A percentile compares a stretch with the other conserved stretches of the same genome.
Evolutionary conservation across 2,797 vertebrate species (phyloP).

Genomic region (Pseudochaenichthys georgianus): DNA sequence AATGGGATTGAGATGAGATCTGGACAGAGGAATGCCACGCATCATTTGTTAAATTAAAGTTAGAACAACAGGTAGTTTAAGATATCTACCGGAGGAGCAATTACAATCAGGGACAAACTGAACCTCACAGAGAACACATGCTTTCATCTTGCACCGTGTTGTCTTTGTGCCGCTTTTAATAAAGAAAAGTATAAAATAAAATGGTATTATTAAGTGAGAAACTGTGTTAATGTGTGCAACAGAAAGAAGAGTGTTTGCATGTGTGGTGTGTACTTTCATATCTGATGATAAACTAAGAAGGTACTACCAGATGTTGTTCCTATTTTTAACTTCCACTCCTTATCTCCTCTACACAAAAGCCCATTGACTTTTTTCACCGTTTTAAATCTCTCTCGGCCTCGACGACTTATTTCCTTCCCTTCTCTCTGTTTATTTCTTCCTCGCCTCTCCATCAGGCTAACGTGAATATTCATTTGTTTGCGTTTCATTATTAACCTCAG

Average conservation of each 20-base stretch:
- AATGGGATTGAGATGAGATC: neutral
- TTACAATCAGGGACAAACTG: neutral
- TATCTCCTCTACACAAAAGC: neutral
- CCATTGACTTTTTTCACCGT: neutral
- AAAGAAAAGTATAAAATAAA: neutral
- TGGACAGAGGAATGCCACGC: neutral
- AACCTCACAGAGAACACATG: neutral
- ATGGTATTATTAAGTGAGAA: neutral
- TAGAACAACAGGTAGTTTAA: neutral
- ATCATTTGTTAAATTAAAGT: neutral
- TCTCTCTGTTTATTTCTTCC: neutral
- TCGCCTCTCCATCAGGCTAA: neutral
- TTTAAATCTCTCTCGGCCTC: neutral
- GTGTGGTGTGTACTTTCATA: neutral
- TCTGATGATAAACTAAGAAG: conserved; percentile 24
- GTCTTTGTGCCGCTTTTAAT: neutral
- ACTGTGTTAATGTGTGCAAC: neutral
- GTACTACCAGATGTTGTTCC: conserved; percentile 23
- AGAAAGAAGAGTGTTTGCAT: neutral
- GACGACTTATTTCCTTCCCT: too few species aligned
- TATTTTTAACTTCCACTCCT: neutral
- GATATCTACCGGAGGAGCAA: neutral
- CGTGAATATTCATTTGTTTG: neutral
- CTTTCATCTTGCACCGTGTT: neutral
- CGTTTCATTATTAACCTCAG: too few species aligned